Evolutionary conservation across 2,888 invertebrate genomes (phyloP), one percentile per base, ranked within the genome.

Genomic region (Colletes collaris): DNA sequence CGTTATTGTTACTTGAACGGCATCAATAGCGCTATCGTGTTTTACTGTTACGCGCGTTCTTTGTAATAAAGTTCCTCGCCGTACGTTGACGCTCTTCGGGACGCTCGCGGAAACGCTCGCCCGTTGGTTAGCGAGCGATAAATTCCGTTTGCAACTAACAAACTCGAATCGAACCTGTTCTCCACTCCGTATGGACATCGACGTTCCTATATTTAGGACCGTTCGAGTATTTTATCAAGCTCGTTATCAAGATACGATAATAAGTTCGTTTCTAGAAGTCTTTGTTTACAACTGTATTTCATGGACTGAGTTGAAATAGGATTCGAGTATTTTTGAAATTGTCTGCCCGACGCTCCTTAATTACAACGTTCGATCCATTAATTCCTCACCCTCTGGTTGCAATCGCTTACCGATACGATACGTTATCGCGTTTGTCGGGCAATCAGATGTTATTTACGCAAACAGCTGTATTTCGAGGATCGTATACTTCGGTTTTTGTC

Each of bases 21-120:
- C 76, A 76, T 86, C 85, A 81, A 89, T 85, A 85, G 86, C 86
- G 82, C 83, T 85, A 84, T 84, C 74, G 71, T 77, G 81, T 87
- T 84, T 88, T 85, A 87, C 71, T 82, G 69, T 79, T 80, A 68
- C 64, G 59, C 80, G 80, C 64, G 77, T 70, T 64, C 65, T 27
- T 76, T 50, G 62, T 69, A 76, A 68, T 71, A 56, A 75, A 56
- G 67, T 67, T 71, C 53, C 46, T 6, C 7, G 35, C 49, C 19
- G 35, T 10, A 27, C 46, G 52, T 19, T 58, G 40, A 73, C 76
- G 67, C 40, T 55, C 35, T n/a, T 8, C 44, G 55, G 55, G 56
- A 55, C 37, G 52, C 52, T 37, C 37, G 13, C 16, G 53, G 53
- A 53, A 44, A 62, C 27, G n/a, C 10, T 10, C 44, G 44, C 11